A percentile compares a stretch with the other conserved stretches of the same genome.
Conservation (phyloP, 2,888 invertebrate genomes). For the Phanerotoma sp. region DNA sequence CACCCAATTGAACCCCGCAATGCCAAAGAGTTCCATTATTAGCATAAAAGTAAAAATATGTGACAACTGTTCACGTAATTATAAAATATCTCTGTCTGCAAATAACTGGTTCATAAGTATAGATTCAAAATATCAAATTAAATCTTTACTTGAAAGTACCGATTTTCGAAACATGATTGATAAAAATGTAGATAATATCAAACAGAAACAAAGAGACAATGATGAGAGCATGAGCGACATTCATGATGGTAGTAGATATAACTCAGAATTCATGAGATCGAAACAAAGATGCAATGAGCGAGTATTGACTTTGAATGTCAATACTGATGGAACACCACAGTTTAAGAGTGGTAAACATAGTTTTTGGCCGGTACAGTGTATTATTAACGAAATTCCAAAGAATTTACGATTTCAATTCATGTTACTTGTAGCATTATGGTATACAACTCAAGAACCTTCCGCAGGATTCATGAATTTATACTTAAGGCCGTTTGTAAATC, state of each 20-base stretch:
- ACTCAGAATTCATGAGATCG: conserved; percentile 5
- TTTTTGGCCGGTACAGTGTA: conserved; percentile 19
- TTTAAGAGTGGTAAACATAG: conserved; percentile 15
- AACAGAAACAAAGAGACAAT: background rate
- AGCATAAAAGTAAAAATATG: background rate
- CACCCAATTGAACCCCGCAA: conserved; percentile 5
- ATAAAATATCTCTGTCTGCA: conserved; percentile 1
- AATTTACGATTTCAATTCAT: conserved; percentile 14
- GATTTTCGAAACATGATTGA: conserved; percentile 3
- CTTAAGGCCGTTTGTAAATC: conserved; percentile 16
- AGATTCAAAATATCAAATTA: conserved; percentile 23
- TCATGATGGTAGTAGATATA: background rate
- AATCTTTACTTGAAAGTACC: conserved; percentile 11
- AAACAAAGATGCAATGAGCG: too few species aligned
- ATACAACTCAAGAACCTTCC: conserved; percentile 11
- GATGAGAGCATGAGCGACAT: background rate
- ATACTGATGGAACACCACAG: conserved; percentile 18
- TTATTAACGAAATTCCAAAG: conserved; percentile 20
- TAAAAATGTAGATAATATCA: background rate
- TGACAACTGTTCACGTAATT: conserved; percentile 6
- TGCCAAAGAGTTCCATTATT: background rate
- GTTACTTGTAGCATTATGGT: conserved; percentile 17
- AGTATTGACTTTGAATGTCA: conserved; percentile 17
- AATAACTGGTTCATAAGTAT: conserved; percentile 13
- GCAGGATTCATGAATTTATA: conserved; percentile 28